These are phyloP conservation scores for Tinamus guttatus DNA, from an alignment of 2,113 vertebrate species.

Conservation along the genomic window DNA sequence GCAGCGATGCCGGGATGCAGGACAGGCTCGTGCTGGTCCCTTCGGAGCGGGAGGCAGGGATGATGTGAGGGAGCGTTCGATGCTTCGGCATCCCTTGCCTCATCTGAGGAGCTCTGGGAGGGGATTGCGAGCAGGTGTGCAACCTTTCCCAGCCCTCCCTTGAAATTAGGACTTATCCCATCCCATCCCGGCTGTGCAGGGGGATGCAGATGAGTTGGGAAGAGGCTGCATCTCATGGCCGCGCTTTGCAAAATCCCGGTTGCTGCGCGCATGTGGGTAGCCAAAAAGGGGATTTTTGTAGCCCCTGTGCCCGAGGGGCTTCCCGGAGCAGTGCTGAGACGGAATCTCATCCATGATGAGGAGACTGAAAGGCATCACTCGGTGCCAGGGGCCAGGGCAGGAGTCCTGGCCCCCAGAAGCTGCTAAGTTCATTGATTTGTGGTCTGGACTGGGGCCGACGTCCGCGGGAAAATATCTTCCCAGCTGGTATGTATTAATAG, in stretches of 20 bases:
- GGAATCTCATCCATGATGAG: rapidly evolving
- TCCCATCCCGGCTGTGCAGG: not conserved
- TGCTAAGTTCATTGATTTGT: not conserved
- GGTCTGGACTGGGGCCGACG: not conserved
- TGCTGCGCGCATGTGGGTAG: rapidly evolving
- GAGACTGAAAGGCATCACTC: not conserved
- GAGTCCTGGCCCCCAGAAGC: not conserved
- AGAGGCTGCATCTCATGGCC: not conserved
- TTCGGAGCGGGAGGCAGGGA: not conserved
- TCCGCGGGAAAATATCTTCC: not conserved
- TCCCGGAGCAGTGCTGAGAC: rapidly evolving
- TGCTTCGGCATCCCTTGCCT: rapidly evolving
- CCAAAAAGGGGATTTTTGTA: rapidly evolving
- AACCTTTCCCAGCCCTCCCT: not conserved
- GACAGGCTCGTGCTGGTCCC: not conserved
- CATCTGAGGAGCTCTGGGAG: not conserved
- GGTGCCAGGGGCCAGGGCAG: not conserved
- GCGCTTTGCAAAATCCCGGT: not conserved
- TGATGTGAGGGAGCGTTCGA: rapidly evolving
- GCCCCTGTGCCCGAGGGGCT: rapidly evolving
- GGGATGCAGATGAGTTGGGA: not conserved
- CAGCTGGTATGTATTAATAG: not conserved
- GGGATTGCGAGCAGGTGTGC: not conserved
- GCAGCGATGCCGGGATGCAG: not conserved
- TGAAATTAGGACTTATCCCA: not conserved